A percentile compares a stretch with the other conserved stretches of the same genome.
Conservation (phyloP, 2,888 invertebrate genomes). For the Macroteleia sp. region DNA sequence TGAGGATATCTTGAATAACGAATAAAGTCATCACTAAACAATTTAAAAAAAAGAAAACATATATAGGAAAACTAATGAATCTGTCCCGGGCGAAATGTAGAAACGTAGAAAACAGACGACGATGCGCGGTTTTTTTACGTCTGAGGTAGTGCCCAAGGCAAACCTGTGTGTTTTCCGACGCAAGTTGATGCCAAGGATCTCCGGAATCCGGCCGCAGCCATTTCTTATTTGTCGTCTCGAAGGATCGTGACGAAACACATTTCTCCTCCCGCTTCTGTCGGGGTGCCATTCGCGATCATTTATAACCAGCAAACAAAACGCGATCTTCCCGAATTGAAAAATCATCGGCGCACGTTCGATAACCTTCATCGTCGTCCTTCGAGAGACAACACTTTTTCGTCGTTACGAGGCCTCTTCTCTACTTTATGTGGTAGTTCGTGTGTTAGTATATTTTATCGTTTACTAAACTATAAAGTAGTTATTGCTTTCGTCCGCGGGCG, state of each 20-base stretch:
- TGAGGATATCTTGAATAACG: no score
- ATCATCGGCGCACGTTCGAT: background rate
- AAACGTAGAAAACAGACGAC: conserved; percentile 15
- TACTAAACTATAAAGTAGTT: conserved; percentile 44
- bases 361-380: conserved; percentile 21
- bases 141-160: conserved; percentile 38
- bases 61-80: no score
- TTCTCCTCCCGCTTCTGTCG: conserved; percentile 33
- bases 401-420: no score
- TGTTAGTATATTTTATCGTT: conserved; percentile 53
- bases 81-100: no score
- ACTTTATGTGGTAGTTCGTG: no score
- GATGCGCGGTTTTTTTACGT: conserved; percentile 26
- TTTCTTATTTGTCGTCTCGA: conserved; percentile 69
- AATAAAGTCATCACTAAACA: no score
- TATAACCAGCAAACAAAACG: background rate
- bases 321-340: background rate
- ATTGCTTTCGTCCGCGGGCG: conserved; percentile 44
- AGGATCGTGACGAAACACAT: conserved; percentile 67
- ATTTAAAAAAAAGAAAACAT: no score
- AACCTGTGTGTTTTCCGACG: conserved; percentile 54
- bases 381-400: conserved; percentile 12
- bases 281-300: conserved; percentile 16
- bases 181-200: conserved; percentile 71
- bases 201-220: conserved; percentile 62